Evolutionary conservation across 2,113 vertebrate genomes (phyloP).

Genomic region (Cervus canadensis): DNA sequence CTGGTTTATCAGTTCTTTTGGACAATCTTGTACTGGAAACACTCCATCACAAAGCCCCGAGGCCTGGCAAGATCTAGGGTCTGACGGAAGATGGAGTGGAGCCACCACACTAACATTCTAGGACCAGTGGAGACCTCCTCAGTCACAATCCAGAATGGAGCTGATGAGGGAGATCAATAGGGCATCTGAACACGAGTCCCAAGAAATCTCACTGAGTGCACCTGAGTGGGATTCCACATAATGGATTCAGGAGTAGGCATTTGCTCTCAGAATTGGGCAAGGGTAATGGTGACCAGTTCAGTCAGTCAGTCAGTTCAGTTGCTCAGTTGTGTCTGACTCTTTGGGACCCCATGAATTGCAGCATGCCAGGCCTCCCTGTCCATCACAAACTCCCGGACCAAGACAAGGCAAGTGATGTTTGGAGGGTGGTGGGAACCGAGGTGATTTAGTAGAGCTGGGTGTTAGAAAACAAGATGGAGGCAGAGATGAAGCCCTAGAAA

Average conservation of each 20-base stretch:
- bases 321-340: no score
- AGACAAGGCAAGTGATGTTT: neutral
- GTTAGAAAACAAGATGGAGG: neutral
- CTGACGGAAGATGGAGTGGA: neutral
- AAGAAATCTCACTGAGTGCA: neutral
- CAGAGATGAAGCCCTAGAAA: neutral
- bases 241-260: no score
- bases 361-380: no score
- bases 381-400: neutral
- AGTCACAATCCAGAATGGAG: neutral
- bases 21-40: neutral
- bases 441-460: neutral
- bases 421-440: neutral
- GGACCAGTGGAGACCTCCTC: neutral
- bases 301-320: no score
- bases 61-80: neutral
- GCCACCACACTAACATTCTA: rapidly evolving
- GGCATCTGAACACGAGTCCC: neutral
- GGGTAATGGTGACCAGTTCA: neutral
- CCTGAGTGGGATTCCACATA: rapidly evolving
- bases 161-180: neutral
- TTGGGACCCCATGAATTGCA: no score
- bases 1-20: neutral
- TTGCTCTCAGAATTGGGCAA: neutral
- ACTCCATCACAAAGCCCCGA: neutral